Evolutionary conservation across 2,113 vertebrate genomes (phyloP).

Genomic region (Oryzias woworae): DNA sequence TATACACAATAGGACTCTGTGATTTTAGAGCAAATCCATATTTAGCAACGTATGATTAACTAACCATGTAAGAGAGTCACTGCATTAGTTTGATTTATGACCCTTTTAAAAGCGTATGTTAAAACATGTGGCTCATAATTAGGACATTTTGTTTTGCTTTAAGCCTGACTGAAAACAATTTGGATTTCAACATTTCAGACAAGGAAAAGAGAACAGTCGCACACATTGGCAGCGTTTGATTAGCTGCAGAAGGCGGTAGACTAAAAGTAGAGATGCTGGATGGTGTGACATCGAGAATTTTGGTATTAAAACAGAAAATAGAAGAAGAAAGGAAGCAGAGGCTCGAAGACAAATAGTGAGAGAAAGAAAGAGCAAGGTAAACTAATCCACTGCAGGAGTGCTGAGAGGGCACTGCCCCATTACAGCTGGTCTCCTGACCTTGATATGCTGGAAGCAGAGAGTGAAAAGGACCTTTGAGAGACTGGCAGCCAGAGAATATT

Average conservation of each 20-base stretch:
- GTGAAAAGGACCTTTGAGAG: slow-evolving; percentile 16
- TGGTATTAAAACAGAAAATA: slow-evolving; percentile 29
- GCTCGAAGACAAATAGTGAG: slow-evolving; percentile 38
- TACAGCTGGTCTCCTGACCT: slow-evolving; percentile 58
- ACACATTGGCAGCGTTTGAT: too few relatives aligned
- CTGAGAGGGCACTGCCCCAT: slow-evolving; percentile 54
- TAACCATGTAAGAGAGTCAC: slow-evolving; percentile 36
- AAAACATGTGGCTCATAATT: slow-evolving; percentile 34
- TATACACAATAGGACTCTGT: slow-evolving; percentile 5
- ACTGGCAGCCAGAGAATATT: slow-evolving; percentile 29
- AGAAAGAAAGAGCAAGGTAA: slow-evolving; percentile 55
- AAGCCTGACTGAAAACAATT: too few relatives aligned
- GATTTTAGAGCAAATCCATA: slow-evolving; percentile 32
- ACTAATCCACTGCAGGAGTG: slow-evolving; percentile 50
- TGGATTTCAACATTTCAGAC: too few relatives aligned
- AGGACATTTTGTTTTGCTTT: not conserved
- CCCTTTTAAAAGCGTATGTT: slow-evolving; percentile 25
- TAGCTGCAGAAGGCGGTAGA: not conserved
- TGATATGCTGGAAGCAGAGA: slow-evolving; percentile 31
- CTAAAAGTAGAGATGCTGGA: slow-evolving; percentile 10
- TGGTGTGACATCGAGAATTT: not conserved
- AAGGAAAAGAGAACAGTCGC: too few relatives aligned
- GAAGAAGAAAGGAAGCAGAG: slow-evolving; percentile 14
- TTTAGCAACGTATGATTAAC: slow-evolving; percentile 25
- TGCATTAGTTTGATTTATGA: slow-evolving; percentile 38